Evolutionary conservation across 1,140 invertebrate species (phyloP).

Genomic region (Drosophila arizonae): DNA sequence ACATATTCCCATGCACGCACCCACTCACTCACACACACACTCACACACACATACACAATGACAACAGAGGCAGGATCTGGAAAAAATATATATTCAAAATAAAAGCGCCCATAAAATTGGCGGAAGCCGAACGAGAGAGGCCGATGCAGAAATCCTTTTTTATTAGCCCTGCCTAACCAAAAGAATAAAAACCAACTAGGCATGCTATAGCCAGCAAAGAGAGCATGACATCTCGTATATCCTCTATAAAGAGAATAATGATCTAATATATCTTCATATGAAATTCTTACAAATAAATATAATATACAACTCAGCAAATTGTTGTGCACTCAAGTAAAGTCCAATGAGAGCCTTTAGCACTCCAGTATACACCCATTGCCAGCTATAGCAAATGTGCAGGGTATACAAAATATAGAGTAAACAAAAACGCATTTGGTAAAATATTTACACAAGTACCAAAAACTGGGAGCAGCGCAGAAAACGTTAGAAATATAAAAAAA

Average conservation of each 20-base stretch:
- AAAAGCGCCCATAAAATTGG: slow-evolving; percentile 73
- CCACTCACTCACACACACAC: not conserved
- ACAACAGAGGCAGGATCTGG: slow-evolving; percentile 19
- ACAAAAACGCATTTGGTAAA: slow-evolving; percentile 75
- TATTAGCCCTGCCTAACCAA: slow-evolving; percentile 49
- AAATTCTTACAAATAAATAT: too few species aligned
- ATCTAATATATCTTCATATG: too few species aligned
- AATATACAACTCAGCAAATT: too few species aligned
- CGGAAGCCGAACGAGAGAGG: slow-evolving; percentile 52
- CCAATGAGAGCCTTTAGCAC: not conserved
- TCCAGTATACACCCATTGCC: not conserved
- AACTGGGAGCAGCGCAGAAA: slow-evolving; percentile 5
- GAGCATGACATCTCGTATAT: not conserved
- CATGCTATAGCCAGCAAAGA: not conserved
- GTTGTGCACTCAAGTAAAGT: too few species aligned
- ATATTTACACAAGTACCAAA: slow-evolving; percentile 60
- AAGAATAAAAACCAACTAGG: slow-evolving; percentile 42
- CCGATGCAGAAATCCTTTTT: slow-evolving; percentile 68
- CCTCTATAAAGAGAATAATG: not conserved
- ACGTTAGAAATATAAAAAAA: slow-evolving; percentile 3
- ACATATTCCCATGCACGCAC: not conserved
- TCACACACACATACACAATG: not conserved
- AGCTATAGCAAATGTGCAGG: not conserved
- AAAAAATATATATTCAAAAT: slow-evolving; percentile 57
- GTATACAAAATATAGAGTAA: slow-evolving; percentile 37